phyloP scores from a whole-genome alignment of 1,140 invertebrate species.

The Meteorus sp. region DNA sequence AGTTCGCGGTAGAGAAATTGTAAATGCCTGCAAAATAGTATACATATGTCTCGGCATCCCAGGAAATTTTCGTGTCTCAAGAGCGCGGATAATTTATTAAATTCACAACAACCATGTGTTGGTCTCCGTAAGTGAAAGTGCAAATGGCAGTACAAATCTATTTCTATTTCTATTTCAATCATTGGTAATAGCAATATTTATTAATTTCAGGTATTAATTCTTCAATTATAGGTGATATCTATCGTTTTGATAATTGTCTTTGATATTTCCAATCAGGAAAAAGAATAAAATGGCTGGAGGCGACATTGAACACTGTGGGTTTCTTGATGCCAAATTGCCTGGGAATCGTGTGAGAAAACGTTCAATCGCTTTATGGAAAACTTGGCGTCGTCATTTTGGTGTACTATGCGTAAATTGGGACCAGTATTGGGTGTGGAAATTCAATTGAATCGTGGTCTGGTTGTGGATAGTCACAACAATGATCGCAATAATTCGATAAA shows the following conservation, averaged over 20 bases:
- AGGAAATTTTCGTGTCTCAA: constrained; percentile 85
- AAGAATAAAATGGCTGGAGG: constrained; percentile 33
- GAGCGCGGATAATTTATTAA: constrained; percentile 91
- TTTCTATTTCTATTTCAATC: too few relatives aligned
- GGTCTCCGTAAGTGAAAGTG: constrained; percentile 94
- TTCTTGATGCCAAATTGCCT: constrained; percentile 48
- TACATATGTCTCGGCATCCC: constrained; percentile 72
- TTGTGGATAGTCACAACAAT: too few relatives aligned
- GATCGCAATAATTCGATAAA: too few relatives aligned
- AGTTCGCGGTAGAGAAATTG: constrained; percentile 66
- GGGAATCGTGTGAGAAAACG: constrained; percentile 44
- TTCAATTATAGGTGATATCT: too few relatives aligned
- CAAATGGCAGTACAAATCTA: too few relatives aligned
- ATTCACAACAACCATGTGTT: constrained; percentile 98
- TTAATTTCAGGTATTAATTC: constrained; percentile 66
- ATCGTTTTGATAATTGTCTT: too few relatives aligned
- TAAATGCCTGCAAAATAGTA: constrained; percentile 69
- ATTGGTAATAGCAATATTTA: not conserved
- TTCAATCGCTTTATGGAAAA: constrained; percentile 35
- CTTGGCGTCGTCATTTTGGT: too few relatives aligned
- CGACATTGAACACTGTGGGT: constrained; percentile 45
- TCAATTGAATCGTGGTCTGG: too few relatives aligned
- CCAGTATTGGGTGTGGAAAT: too few relatives aligned
- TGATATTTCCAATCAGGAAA: too few relatives aligned
- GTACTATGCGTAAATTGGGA: too few relatives aligned